These are phyloP conservation scores for Hemibagrus wyckioides DNA, from an alignment of 2,113 vertebrate genomes.

Conservation along the genomic window DNA sequence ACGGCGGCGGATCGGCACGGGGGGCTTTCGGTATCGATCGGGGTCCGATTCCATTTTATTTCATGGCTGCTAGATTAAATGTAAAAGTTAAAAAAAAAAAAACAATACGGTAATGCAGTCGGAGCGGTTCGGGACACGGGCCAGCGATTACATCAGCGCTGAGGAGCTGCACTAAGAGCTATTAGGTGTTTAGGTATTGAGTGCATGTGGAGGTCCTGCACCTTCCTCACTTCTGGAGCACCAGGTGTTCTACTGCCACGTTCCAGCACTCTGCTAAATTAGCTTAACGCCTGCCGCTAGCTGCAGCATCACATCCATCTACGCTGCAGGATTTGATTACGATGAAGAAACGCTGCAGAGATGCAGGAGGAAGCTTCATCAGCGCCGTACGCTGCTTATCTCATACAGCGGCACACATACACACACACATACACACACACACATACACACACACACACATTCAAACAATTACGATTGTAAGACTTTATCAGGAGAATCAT, in stretches of 20 bases:
- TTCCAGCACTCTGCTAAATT: constrained; percentile 72
- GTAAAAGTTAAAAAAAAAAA: constrained; percentile 53
- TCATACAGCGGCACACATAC: background rate
- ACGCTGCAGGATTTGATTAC: constrained; percentile 22
- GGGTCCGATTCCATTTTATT: constrained; percentile 72
- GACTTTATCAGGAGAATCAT: background rate
- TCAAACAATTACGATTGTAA: background rate
- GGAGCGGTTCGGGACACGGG: constrained; percentile 64
- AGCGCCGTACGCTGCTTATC: constrained; percentile 1
- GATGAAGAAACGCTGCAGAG: constrained; percentile 8
- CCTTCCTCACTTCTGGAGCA: constrained; percentile 38
- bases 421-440: background rate
- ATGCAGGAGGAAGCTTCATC: constrained; percentile 11
- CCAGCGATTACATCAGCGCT: constrained; percentile 70
- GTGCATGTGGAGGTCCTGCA: background rate
- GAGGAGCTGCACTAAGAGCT: constrained; percentile 44
- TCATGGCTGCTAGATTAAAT: constrained; percentile 69
- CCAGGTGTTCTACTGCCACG: constrained; percentile 67
- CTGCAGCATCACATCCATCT: constrained; percentile 29
- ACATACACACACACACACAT: background rate
- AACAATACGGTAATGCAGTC: constrained; percentile 63
- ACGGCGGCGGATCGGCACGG: constrained; percentile 64
- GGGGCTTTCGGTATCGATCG: constrained; percentile 69
- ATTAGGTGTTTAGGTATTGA: constrained; percentile 1
- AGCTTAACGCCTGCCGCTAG: constrained; percentile 38